phyloP scores from a whole-genome alignment of 1,140 invertebrate genomes.

The Penaeus japonicus region DNA sequence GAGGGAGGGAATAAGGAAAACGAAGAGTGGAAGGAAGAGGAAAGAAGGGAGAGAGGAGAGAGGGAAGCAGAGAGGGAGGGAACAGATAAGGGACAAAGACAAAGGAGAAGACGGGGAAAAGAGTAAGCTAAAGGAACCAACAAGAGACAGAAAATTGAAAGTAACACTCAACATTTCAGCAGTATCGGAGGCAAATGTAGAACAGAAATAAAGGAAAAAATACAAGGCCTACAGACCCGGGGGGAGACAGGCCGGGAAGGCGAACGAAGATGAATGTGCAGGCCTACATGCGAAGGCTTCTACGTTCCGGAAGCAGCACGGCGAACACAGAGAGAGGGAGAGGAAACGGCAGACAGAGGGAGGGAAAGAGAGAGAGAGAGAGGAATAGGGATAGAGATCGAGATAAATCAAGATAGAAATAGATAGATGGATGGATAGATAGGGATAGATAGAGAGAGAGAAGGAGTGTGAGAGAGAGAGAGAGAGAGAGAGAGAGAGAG shows the following conservation, averaged over 20 bases:
- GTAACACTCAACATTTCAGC: background rate
- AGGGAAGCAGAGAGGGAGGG: background rate
- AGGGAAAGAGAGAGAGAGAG: background rate
- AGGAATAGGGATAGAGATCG: background rate
- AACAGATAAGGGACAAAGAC: background rate
- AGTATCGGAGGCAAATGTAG: background rate
- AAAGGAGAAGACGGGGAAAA: background rate
- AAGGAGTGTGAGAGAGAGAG: background rate
- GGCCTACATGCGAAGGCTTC: no score
- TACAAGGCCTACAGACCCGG: background rate
- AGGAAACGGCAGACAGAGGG: background rate
- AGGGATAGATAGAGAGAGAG: no score
- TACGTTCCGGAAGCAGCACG: no score
- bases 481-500: no score
- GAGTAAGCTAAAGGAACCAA: background rate
- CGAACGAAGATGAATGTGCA: background rate
- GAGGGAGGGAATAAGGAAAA: background rate
- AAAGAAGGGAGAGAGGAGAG: background rate
- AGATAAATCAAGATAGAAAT: background rate
- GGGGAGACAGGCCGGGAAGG: background rate
- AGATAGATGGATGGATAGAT: background rate
- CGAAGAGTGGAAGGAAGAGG: background rate
- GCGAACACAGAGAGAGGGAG: background rate
- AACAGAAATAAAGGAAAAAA: background rate
- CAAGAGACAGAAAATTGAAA: background rate